A percentile compares a stretch with the other conserved stretches of the same genome.
phyloP scores from a whole-genome alignment of 2,113 vertebrate genomes.

The Syrrhaptes paradoxus region DNA sequence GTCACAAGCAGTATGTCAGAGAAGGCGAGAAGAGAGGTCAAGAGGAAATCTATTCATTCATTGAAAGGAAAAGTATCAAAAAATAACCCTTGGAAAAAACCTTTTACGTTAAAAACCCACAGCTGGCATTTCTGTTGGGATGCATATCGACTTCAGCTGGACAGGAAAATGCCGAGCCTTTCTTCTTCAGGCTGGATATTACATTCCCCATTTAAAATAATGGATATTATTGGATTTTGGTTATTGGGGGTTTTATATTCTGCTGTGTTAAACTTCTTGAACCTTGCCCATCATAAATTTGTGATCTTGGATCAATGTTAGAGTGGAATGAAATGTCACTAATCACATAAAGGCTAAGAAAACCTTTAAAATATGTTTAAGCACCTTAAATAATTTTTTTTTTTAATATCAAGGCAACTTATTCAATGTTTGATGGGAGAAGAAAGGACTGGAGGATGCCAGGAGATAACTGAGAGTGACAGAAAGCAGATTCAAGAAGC shows the following conservation, averaged over 20 bases:
- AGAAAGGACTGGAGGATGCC: not conserved
- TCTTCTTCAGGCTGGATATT: not conserved
- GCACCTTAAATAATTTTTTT: not conserved
- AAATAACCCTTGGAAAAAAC: not conserved
- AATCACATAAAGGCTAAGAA: not conserved
- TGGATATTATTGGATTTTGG: not conserved
- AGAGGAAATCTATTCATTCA: not conserved
- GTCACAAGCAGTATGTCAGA: not conserved
- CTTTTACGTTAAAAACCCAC: not conserved
- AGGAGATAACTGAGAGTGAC: not conserved
- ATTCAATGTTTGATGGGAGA: not conserved
- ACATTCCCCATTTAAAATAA: not conserved
- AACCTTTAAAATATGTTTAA: slow-evolving; percentile 1
- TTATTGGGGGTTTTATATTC: not conserved
- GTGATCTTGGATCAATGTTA: not conserved
- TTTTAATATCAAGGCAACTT: not conserved
- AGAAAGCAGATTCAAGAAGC: not conserved
- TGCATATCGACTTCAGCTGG: not conserved
- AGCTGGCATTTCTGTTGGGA: not conserved
- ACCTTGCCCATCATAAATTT: not conserved
- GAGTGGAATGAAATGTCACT: not conserved
- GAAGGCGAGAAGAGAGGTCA: not conserved
- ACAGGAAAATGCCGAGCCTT: not conserved
- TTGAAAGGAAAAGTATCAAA: not conserved
- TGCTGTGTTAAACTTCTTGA: not conserved